These are phyloP conservation scores for Cacatua alba DNA, from an alignment of 2,113 vertebrate species.

Conservation along the genomic window DNA sequence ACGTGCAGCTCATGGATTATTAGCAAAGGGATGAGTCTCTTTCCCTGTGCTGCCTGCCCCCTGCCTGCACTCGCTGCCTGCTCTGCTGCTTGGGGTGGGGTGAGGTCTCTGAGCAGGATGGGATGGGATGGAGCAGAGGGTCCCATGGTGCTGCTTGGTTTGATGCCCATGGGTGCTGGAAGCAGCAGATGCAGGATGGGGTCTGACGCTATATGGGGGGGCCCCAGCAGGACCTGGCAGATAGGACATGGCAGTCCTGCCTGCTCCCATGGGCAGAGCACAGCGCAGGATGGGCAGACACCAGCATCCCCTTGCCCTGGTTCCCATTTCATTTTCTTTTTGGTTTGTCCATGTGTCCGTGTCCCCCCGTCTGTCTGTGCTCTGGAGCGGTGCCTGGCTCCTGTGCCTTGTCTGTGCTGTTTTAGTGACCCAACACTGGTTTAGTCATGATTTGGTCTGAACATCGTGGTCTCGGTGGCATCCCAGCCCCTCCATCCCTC, in stretches of 20 bases:
- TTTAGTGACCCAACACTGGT: neutral
- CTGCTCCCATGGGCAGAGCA: neutral
- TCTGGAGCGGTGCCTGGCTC: neutral
- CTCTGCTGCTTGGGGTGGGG: neutral
- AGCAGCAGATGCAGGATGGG: neutral
- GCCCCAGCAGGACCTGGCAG: neutral
- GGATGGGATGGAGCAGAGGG: neutral
- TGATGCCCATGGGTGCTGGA: rapidly evolving
- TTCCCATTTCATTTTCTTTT: conserved; percentile 22
- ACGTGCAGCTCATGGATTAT: neutral
- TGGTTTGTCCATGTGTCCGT: conserved; percentile 43
- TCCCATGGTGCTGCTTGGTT: rapidly evolving
- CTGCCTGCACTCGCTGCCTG: neutral
- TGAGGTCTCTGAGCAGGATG: too few relatives aligned
- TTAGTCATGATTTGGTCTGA: neutral
- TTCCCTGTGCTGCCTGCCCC: neutral
- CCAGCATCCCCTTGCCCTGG: neutral
- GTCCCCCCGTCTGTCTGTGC: neutral
- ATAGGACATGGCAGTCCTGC: neutral
- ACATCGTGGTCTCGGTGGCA: neutral
- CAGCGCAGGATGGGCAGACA: neutral
- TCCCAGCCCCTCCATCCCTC: neutral
- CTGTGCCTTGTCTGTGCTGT: neutral
- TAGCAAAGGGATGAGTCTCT: rapidly evolving
- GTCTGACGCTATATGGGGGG: neutral